Evolutionary conservation across 2,888 invertebrate genomes (phyloP), one percentile per base, ranked within the genome.

Genomic region (Ormyrus nitidulus): DNA sequence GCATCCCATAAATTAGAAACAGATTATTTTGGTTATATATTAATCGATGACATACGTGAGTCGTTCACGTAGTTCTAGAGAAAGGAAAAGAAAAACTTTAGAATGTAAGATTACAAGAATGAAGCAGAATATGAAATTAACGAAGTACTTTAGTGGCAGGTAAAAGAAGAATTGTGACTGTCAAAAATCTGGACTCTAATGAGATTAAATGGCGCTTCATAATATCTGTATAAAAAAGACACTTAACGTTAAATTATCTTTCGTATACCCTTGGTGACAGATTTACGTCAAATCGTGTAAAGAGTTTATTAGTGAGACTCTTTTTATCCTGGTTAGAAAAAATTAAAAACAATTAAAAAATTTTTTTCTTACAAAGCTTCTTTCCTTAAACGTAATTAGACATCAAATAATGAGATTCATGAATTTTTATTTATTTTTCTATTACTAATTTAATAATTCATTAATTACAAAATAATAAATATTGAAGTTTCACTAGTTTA

Each of bases 21-120:
- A 89, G 88, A 90, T 89, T 90, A 90, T 90, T 90, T 90, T 90
- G 89, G 84, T 89, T 89, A 82, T 90, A 86, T 88, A 89, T 87
- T 88, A 88, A 87, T 87, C 88, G 86, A 76, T 68, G 19, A 87
- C 88, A 88, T 85, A 89, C 86, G 85, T 87, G 88, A 88, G 87
- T 89, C 88, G 87, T 87, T 89, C 87, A 86, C 88, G 88, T 88
- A 88, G 87, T 87, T 87, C 85, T 89, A 89, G 87, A 62, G 8
- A 51, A 79, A 58, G 62, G 49, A 64, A 74, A 62, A n/a, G 19
- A 62, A 58, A 71, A 85, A 80, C 80, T 77, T 87, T 88, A 89
- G 89, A 83, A 85, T 86, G 86, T 89, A 87, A 88, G 85, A 86
- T 85, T 86, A 85, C 65, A 66, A 34, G 34, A 34, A 61, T 75